Base-by-base conservation (phyloP, 2,113 vertebrate genomes). In the Vidua macroura region DNA sequence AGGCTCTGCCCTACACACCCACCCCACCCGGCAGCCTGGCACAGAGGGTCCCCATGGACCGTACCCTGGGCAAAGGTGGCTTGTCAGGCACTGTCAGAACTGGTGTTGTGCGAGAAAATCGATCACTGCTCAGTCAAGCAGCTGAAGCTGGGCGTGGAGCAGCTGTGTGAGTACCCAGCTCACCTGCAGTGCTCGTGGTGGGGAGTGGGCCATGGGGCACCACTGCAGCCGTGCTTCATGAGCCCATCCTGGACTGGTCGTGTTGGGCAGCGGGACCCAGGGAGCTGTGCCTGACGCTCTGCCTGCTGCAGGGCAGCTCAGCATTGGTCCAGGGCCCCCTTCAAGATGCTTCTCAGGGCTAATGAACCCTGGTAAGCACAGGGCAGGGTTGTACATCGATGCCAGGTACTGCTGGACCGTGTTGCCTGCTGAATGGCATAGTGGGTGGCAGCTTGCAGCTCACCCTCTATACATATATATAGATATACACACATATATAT, bases 181-280 rank as follows among this genome's bases (percentile, higher is more conserved):
- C 21, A 86, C 35, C 37, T 1, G 35, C 3, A 1, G 10, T 49
- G 58, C 62, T 46, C 0, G 0, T 18, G 53, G 16, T 35, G 53
- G 30, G 33, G 23, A 60, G 13, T 0, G 6, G 60, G 27, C 33
- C 16, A 24, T 1, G 1, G 88, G 44, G 28, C 58, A 67, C n/a
- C 2, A 0, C n/a, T 49, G 48, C 43, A 63, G 31, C 55, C 0
- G 0, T 19, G 58, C 11, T 24, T 22, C 20, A 1, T 39, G 23
- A 10, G 17, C 49, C 46, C 1, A 3, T n/a, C 11, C 48, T 68
- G 30, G 48, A 13, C 24, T 31, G 41, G 37, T 49, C 83, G 81
- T 77, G 28, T 31, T 35, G 56, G 41, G 35, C 58, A 69, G 27
- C 0, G 0, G 16, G 21, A 60, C 17, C 4, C 9, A 35, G 13